phyloP scores from a whole-genome alignment of 2,797 vertebrate species.

The Benthosema pterotum region DNA sequence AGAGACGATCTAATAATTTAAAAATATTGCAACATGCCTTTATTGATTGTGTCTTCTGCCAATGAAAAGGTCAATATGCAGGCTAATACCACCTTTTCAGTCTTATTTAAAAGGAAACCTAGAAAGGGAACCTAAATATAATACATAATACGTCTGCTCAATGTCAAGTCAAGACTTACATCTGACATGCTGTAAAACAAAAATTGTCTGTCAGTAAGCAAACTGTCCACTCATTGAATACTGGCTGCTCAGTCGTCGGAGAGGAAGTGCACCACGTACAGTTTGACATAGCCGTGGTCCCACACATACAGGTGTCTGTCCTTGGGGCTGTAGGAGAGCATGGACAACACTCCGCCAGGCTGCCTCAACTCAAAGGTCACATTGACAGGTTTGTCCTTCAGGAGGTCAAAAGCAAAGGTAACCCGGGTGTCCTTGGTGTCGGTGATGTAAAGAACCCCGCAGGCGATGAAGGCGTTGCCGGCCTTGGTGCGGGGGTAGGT shows the following conservation, averaged over 20 bases:
- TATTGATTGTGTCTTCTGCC: conserved; percentile 2
- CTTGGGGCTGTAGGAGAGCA: conserved; percentile 91
- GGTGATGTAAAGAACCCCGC: conserved; percentile 90
- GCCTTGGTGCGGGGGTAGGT: conserved; percentile 93
- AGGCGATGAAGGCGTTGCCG: conserved; percentile 91
- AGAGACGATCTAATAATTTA: background rate
- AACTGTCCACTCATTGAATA: background rate
- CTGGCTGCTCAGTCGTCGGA: conserved; percentile 67
- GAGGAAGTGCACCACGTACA: conserved; percentile 85
- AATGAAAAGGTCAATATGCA: conserved; percentile 7
- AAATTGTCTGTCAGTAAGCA: background rate
- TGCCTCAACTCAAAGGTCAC: conserved; percentile 87
- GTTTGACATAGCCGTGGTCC: conserved; percentile 87
- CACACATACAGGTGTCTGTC: conserved; percentile 89
- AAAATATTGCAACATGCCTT: background rate
- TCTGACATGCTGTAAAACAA: background rate
- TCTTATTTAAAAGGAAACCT: background rate
- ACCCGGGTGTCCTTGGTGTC: conserved; percentile 89
- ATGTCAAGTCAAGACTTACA: background rate
- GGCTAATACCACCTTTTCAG: background rate
- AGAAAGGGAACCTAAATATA: background rate
- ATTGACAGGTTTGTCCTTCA: conserved; percentile 85
- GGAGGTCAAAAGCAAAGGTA: conserved; percentile 90
- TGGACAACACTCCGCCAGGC: conserved; percentile 87
- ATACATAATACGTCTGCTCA: too few relatives aligned